Base-by-base conservation (phyloP, 2,888 invertebrate genomes). In the Serripes groenlandicus region DNA sequence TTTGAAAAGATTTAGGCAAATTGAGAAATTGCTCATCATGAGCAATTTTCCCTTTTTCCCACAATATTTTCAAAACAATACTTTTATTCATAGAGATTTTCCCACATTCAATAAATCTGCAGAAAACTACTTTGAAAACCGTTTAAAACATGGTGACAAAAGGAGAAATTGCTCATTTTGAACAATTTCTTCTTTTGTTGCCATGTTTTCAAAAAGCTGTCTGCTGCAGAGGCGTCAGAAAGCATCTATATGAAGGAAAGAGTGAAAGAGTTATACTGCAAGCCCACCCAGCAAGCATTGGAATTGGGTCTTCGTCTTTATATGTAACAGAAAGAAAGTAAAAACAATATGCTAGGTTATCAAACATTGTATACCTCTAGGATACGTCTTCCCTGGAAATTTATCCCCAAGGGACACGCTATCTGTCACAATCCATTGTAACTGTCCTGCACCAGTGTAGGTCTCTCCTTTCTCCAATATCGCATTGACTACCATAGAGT, bases 351-450 rank as follows among this genome's bases (percentile, higher is more conserved):
- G n/a, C n/a, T n/a, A n/a, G n/a, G n/a, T n/a, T n/a, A 49, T 21
- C 49, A 49, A 3, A 5, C 1, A 21, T 49, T 5, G 21, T 21
- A 56, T 79, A 58, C 94, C 94, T 62, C 90, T 87, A 11, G 91
- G 92, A 77, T 93, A 93, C 28, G 68, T 84, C 70, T 82, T 82
- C 5, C 74, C 81, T 9, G 80, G 81, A 68, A 88, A 90, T 15
- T 73, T 81, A 0, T 81, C 82, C 23, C 87, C 81, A 30, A 91
- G 69, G 1, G 91, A 80, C 7, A 93, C 77, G 49, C 87, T 90
- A 56, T 93, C 92, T 3, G 92, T 90, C 15, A 92, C 87, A 30
- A 93, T 73, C 93, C 93, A 94, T 85, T 94, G 94, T n/a, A 93
- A 84, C 35, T 86, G 84, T 9, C 92, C 92, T 1, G 92, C 90